phyloP scores from a whole-genome alignment of 2,797 vertebrate genomes.

The Macropus fuliginosus region DNA sequence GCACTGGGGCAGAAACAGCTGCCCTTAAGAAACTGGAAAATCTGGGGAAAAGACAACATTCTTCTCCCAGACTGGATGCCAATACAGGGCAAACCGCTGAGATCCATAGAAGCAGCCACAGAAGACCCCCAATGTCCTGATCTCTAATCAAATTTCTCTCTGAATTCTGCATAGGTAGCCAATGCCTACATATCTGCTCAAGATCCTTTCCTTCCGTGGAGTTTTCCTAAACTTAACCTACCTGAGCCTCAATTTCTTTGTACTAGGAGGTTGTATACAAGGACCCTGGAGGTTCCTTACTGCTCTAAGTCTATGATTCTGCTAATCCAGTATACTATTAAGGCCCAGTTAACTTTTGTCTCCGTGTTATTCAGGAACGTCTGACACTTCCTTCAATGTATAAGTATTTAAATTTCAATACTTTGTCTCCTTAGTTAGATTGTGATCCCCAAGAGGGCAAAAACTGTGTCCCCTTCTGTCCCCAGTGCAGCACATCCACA shows the following conservation, averaged over 20 bases:
- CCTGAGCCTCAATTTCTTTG: not conserved
- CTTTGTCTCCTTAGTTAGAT: not conserved
- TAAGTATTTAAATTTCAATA: not conserved
- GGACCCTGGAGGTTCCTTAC: not conserved
- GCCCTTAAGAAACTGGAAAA: not conserved
- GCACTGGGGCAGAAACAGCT: not conserved
- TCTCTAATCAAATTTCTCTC: not conserved
- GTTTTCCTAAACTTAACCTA: not conserved
- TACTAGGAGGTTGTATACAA: not conserved
- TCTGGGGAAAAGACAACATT: not conserved
- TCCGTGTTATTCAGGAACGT: not conserved
- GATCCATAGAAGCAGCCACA: not conserved
- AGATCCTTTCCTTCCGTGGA: not conserved
- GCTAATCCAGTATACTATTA: not conserved
- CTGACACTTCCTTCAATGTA: not conserved
- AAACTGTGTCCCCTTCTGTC: not conserved
- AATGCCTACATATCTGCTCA: not conserved
- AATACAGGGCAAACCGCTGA: not conserved
- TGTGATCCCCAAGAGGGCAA: not conserved
- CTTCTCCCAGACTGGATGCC: not conserved
- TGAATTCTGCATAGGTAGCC: not conserved
- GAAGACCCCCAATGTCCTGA: not conserved
- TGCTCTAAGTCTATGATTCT: not conserved
- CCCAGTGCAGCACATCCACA: not conserved
- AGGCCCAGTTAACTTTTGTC: not conserved